Conservation (phyloP, 2,888 invertebrate species). For the Griposia aprilina region DNA sequence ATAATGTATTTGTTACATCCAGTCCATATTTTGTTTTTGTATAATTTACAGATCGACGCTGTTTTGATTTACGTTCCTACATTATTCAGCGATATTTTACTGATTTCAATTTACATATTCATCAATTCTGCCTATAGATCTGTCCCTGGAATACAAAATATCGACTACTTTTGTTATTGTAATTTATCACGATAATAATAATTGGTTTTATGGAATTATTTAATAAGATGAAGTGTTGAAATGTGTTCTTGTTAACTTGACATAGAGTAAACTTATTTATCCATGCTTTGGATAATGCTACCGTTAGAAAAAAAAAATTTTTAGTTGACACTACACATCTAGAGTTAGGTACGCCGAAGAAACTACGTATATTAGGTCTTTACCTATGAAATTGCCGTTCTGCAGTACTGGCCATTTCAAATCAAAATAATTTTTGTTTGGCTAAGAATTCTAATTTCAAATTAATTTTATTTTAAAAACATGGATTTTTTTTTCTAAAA, state of each 20-base stretch:
- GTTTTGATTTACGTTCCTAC: slow-evolving; percentile 54
- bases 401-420: too few species aligned
- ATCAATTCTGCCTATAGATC: slow-evolving; percentile 49
- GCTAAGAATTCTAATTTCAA: too few species aligned
- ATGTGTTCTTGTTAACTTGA: neutral
- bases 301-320: neutral
- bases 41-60: slow-evolving; percentile 53
- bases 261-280: neutral
- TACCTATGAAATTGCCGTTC: too few species aligned
- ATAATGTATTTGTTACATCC: slow-evolving; percentile 43
- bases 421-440: too few species aligned
- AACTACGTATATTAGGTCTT: too few species aligned
- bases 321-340: too few species aligned
- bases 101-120: slow-evolving; percentile 60
- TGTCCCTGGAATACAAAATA: slow-evolving; percentile 52
- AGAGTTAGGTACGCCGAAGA: too few species aligned
- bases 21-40: slow-evolving; percentile 55
- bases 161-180: slow-evolving; percentile 44
- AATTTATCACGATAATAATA: slow-evolving; percentile 25
- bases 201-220: slow-evolving; percentile 21
- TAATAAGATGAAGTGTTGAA: neutral
- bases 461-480: too few species aligned
- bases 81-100: slow-evolving; percentile 55
- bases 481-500: too few species aligned
- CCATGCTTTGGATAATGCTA: neutral